Evolutionary conservation across 2,113 vertebrate species (phyloP), one percentile per base, ranked within the genome.

Genomic region (Hypanus sabinus): DNA sequence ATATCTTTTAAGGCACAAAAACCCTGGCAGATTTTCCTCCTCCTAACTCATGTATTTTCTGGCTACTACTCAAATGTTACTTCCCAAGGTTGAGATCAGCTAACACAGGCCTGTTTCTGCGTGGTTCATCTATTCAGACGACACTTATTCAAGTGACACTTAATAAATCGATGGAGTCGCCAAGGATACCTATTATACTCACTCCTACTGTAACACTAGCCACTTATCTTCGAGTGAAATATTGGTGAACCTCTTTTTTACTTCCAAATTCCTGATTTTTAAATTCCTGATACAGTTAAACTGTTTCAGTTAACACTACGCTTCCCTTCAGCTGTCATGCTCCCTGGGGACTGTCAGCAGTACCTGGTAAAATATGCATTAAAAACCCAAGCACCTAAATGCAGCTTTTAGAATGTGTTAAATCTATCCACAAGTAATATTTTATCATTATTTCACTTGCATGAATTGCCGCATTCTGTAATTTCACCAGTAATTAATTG

Each of bases 311-410:
- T 90, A 90, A 65, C 85, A 90, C 30, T 36, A 88, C 16, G n/a
- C 33, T 65, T 90, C 60, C 12, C n/a, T 90, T 90, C 85, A 65
- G 60, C 85, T 90, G 14, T 65, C 60, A 12, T 8, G n/a, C n/a
- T 20, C 85, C n/a, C 85, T 65, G 57, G 57, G n/a, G 85, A 65
- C 33, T 6, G 57, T 68, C 85, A 90, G 60, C 62, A 33, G 60
- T 16, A 90, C 60, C 85, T 90, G 60, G 7, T 90, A 90, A 90
- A 90, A 90, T 90, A 65, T 90, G 57, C 85, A 36, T 85, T 85
- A 68, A 90, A 90, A 60, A 90, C 2, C 60, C 60, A 18, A n/a
- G 57, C 85, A 65, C 30, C 16, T 65, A 90, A 68, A 6, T 20
- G 5, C 57, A n/a, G 83, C 83, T 30, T 73, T 87, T 57, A 62